phyloP scores from a whole-genome alignment of 2,797 vertebrate genomes.

The Lerista edwardsae region DNA sequence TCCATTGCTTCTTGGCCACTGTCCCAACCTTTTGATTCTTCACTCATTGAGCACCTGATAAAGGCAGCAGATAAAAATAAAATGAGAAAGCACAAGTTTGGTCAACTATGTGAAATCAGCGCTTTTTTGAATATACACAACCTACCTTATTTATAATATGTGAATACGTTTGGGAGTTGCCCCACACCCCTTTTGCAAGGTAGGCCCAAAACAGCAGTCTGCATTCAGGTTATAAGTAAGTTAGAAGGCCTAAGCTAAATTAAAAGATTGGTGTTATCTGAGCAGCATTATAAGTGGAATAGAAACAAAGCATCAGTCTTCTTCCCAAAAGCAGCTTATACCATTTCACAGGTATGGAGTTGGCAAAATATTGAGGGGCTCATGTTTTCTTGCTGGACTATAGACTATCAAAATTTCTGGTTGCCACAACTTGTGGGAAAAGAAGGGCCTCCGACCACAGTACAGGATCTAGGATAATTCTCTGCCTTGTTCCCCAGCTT shows the following conservation, averaged over 20 bases:
- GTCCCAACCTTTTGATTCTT: conserved; percentile 77
- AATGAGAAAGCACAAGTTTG: conserved; percentile 73
- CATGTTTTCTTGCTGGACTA: neutral
- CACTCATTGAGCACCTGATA: conserved; percentile 86
- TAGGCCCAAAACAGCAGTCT: conserved; percentile 34
- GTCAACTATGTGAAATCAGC: conserved; percentile 64
- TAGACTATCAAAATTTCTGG: neutral
- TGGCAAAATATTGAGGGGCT: neutral
- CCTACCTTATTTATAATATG: conserved; percentile 64
- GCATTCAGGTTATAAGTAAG: neutral
- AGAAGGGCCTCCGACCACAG: neutral
- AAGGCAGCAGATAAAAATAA: conserved; percentile 84
- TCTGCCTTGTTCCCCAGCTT: neutral
- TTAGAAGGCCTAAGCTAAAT: neutral
- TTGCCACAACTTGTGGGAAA: no score
- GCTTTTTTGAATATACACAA: conserved; percentile 56
- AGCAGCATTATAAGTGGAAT: neutral
- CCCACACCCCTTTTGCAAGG: conserved; percentile 10
- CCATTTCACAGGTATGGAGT: neutral
- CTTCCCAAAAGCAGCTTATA: neutral
- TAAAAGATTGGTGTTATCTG: neutral
- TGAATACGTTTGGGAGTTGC: conserved; percentile 24
- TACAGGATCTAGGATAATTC: neutral
- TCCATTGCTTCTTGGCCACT: conserved; percentile 82
- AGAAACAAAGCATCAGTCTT: neutral